These are phyloP conservation scores for Hestina assimilis DNA, from an alignment of 1,140 invertebrate species.

Conservation along the genomic window DNA sequence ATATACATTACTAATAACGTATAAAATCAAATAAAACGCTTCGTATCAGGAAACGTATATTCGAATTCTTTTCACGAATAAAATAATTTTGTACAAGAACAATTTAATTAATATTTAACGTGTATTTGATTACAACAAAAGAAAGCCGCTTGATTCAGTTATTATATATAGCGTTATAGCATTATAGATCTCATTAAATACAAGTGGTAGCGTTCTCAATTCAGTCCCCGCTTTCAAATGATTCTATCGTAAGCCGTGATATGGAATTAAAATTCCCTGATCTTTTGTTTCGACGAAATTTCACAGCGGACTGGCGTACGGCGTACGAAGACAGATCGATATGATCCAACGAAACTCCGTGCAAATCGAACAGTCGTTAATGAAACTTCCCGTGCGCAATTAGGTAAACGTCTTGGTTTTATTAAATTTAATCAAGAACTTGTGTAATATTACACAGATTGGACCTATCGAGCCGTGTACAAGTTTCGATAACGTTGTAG, in stretches of 20 bases:
- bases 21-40: constrained; percentile 21
- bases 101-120: not conserved
- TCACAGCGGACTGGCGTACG: constrained; percentile 22
- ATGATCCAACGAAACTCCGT: constrained; percentile 48
- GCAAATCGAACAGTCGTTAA: constrained; percentile 74
- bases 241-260: constrained; percentile 50
- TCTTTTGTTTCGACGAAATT: constrained; percentile 53
- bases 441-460: constrained; percentile 78
- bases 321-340: constrained; percentile 45
- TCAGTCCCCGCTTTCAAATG: constrained; percentile 49
- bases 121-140: not conserved
- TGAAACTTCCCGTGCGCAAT: constrained; percentile 72
- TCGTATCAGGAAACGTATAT: constrained; percentile 10
- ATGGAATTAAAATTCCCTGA: constrained; percentile 59
- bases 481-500: constrained; percentile 75
- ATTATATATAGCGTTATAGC: constrained; percentile 14
- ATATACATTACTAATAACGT: constrained; percentile 18
- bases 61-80: constrained; percentile 29
- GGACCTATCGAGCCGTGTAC: constrained; percentile 72
- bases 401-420: constrained; percentile 76
- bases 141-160: not conserved
- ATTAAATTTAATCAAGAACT: constrained; percentile 79
- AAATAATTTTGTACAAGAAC: not conserved
- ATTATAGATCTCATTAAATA: constrained; percentile 62
- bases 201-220: constrained; percentile 41